Evolutionary conservation across 1,140 invertebrate species (phyloP).

Genomic region (Drosophila auraria): DNA sequence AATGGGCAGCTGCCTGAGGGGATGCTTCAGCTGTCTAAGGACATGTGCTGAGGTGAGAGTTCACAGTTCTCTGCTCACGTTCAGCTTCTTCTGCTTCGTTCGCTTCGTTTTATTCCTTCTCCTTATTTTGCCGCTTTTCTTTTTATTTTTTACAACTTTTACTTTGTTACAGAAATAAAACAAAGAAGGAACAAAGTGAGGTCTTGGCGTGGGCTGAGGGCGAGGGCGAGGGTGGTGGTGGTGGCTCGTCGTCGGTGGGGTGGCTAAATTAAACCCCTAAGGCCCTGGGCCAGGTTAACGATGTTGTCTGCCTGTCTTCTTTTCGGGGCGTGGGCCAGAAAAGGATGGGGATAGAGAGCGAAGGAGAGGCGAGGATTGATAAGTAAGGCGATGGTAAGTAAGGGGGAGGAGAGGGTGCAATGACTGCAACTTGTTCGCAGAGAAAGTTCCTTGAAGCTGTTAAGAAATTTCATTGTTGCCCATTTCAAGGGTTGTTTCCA

Average conservation of each 20-base stretch:
- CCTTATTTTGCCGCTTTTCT: slow-evolving; percentile 20
- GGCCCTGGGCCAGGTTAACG: slow-evolving; percentile 65
- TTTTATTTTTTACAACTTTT: slow-evolving; percentile 66
- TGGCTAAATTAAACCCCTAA: slow-evolving; percentile 44
- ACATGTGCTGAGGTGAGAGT: slow-evolving; percentile 53
- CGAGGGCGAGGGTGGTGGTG: neutral
- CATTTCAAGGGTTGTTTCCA: slow-evolving; percentile 53
- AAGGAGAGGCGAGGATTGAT: slow-evolving; percentile 6
- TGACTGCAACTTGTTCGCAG: slow-evolving; percentile 66
- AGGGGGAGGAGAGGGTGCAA: slow-evolving; percentile 51
- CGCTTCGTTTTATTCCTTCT: slow-evolving; percentile 16
- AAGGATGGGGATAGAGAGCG: neutral
- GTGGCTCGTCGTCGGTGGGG: slow-evolving; percentile 2
- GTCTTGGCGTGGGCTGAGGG: neutral
- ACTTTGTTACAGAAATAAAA: slow-evolving; percentile 76
- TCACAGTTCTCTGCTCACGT: slow-evolving; percentile 52
- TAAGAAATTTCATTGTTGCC: slow-evolving; percentile 67
- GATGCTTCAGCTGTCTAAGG: slow-evolving; percentile 47
- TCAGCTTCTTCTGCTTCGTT: slow-evolving; percentile 23
- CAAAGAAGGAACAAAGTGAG: slow-evolving; percentile 59
- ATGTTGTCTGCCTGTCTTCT: slow-evolving; percentile 51
- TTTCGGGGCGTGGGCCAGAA: slow-evolving; percentile 34
- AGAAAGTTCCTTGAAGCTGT: slow-evolving; percentile 66
- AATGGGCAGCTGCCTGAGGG: slow-evolving; percentile 1
- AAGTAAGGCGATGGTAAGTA: neutral